phyloP scores from a whole-genome alignment of 2,888 invertebrate genomes.

The Drosophila nigricruria region DNA sequence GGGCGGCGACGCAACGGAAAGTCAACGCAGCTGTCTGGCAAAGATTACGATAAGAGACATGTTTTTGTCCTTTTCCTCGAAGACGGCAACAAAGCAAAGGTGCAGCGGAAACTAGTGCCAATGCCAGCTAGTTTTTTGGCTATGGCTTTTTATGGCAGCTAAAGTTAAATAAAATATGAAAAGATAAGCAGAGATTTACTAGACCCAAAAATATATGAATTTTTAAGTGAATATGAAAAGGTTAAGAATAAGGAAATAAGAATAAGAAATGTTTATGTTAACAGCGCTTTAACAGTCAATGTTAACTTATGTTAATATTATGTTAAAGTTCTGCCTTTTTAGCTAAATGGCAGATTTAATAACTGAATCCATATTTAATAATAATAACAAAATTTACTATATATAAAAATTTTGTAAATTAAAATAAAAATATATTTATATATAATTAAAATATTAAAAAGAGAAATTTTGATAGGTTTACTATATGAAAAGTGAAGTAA shows the following conservation, averaged over 20 bases:
- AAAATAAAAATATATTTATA: too few species aligned
- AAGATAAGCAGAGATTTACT: not conserved
- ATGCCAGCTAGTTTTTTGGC: conserved; percentile 34
- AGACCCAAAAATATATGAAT: conserved; percentile 18
- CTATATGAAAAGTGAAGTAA: too few species aligned
- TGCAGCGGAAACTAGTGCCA: conserved; percentile 22
- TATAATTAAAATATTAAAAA: too few species aligned
- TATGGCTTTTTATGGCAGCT: conserved; percentile 24
- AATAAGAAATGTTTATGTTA: not conserved
- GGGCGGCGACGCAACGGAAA: conserved; percentile 53
- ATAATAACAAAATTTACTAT: too few species aligned
- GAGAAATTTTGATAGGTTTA: too few species aligned
- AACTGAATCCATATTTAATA: too few species aligned
- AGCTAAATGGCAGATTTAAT: too few species aligned
- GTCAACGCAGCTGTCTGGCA: conserved; percentile 78
- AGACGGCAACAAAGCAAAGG: conserved; percentile 13
- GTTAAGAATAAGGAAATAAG: not conserved
- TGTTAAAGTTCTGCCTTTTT: too few species aligned
- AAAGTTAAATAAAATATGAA: conserved; percentile 21
- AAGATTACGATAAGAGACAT: conserved; percentile 77
- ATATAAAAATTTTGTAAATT: too few species aligned
- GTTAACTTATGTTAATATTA: not conserved
- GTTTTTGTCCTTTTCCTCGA: conserved; percentile 35
- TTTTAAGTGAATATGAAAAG: not conserved
- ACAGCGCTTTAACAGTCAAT: not conserved